Base-by-base conservation (phyloP, 92 coral and sea anemone species). In the Paragorgia papillata region DNA sequence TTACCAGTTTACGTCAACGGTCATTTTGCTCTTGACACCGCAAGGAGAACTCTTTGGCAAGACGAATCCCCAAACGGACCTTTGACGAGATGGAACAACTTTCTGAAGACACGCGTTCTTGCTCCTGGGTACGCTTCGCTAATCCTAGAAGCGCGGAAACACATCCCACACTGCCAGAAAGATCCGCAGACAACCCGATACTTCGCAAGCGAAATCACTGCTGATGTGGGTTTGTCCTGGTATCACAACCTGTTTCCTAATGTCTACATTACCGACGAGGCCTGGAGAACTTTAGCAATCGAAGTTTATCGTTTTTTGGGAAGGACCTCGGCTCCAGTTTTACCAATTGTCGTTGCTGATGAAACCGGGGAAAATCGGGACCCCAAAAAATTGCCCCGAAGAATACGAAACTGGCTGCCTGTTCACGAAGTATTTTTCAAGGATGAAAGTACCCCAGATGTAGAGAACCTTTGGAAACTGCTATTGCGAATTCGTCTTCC, bases 1-100 rank as follows among this genome's bases (percentile, higher is more conserved):
- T 78, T 90, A 46, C 96, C 96, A 18, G 91, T 90, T 21, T 89
- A 87, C 81, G 64, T 90, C 17, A 90, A 90, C 79, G 96, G 96
- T 0, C 96, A 90, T 41, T 90, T 90, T 62, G 91, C 88, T 21
- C 60, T 88, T 21, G 79, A 85, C 20, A 86, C 81, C 35, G 79
- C 82, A 14, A 70, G 92, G 37, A 51, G 92, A 56, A 51, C 44
- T 41, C 57, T 87, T 30, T 88, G 92, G 92, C 28, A 65, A 78
- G 84, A 73, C 50, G 15, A 9, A 46, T 87, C 76, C 19, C 67
- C 17, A 0, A 58, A 58, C n/a, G 89, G 65, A 25, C 79, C 66
- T 20, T 82, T 88, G n/a, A 82, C 62, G 40, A 66, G 68, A 59
- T 88, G 92, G 92, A 88, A 88, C 76, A 53, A 71, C 22, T 39